Evolutionary conservation across 2,797 vertebrate genomes (phyloP).

Genomic region (Emydoidea blandingii): DNA sequence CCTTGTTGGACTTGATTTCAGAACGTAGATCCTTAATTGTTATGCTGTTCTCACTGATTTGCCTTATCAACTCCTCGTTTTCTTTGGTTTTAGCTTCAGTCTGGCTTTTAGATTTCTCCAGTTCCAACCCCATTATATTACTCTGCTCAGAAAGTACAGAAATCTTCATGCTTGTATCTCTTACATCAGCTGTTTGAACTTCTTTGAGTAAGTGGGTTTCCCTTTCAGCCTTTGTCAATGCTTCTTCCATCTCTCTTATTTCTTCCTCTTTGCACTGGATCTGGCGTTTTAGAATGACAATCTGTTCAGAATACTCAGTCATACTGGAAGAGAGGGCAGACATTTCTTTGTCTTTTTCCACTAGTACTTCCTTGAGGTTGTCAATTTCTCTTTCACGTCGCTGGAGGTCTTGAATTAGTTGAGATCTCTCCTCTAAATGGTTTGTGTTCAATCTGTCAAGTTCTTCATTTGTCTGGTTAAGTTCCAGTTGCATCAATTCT

Average conservation of each 20-base stretch:
- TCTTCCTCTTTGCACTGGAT: slow-evolving; percentile 87
- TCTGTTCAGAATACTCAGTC: slow-evolving; percentile 87
- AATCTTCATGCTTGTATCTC: slow-evolving; percentile 81
- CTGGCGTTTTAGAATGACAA: slow-evolving; percentile 84
- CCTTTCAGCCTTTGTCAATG: slow-evolving; percentile 83
- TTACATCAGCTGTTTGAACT: slow-evolving; percentile 86
- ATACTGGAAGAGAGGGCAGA: slow-evolving; percentile 80
- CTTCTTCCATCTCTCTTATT: slow-evolving; percentile 81
- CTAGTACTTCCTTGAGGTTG: slow-evolving; percentile 84
- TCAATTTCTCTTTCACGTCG: slow-evolving; percentile 92
- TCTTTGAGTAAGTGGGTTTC: slow-evolving; percentile 83
- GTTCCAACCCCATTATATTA: slow-evolving; percentile 77
- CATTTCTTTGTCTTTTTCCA: slow-evolving; percentile 90
- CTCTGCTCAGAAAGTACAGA: slow-evolving; percentile 82
- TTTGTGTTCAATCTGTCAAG: slow-evolving; percentile 89
- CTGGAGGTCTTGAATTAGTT: slow-evolving; percentile 92
- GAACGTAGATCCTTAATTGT: slow-evolving; percentile 83
- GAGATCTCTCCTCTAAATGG: slow-evolving; percentile 90
- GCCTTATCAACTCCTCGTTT: slow-evolving; percentile 82
- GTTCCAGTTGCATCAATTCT: slow-evolving; percentile 85
- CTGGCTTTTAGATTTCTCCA: slow-evolving; percentile 77
- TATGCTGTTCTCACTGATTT: slow-evolving; percentile 79
- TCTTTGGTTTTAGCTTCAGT: slow-evolving; percentile 80
- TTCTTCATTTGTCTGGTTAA: slow-evolving; percentile 92
- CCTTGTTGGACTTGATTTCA: slow-evolving; percentile 82